Evolutionary conservation across 2,888 invertebrate genomes (phyloP).

Genomic region (Andrena trimmerana): DNA sequence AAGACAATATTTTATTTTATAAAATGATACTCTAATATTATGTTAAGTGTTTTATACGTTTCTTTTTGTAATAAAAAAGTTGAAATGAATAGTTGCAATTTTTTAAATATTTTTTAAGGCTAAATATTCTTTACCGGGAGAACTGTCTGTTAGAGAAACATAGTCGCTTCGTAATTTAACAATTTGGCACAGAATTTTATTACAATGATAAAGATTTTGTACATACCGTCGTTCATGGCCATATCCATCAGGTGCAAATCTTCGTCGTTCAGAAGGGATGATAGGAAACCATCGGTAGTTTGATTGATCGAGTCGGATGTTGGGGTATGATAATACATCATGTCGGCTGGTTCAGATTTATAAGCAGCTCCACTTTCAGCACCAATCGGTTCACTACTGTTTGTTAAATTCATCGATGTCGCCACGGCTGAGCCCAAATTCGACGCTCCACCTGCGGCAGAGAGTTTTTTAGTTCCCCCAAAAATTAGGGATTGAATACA

Average conservation of each 20-base stretch:
- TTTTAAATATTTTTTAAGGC: constrained; percentile 1
- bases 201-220: constrained; percentile 28
- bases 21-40: constrained; percentile 52
- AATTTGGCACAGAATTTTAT: neutral
- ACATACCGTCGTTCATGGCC: constrained; percentile 94
- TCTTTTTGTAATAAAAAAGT: constrained; percentile 72
- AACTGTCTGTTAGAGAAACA: neutral
- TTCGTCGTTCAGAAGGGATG: constrained; percentile 95
- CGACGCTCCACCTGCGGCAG: constrained; percentile 84
- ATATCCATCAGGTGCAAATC: constrained; percentile 96
- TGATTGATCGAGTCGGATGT: constrained; percentile 89
- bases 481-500: constrained; percentile 46
- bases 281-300: constrained; percentile 94
- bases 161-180: neutral
- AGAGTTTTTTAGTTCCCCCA: constrained; percentile 79
- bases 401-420: constrained; percentile 92
- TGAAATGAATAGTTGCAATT: constrained; percentile 13
- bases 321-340: constrained; percentile 90
- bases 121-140: neutral
- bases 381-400: constrained; percentile 90
- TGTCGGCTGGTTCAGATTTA: constrained; percentile 91
- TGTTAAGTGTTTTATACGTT: constrained; percentile 71
- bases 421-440: constrained; percentile 91
- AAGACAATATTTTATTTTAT: constrained; percentile 54
- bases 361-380: constrained; percentile 87